Evolutionary conservation across 2,888 invertebrate species (phyloP).

Genomic region (Andrena haemorrhoa): DNA sequence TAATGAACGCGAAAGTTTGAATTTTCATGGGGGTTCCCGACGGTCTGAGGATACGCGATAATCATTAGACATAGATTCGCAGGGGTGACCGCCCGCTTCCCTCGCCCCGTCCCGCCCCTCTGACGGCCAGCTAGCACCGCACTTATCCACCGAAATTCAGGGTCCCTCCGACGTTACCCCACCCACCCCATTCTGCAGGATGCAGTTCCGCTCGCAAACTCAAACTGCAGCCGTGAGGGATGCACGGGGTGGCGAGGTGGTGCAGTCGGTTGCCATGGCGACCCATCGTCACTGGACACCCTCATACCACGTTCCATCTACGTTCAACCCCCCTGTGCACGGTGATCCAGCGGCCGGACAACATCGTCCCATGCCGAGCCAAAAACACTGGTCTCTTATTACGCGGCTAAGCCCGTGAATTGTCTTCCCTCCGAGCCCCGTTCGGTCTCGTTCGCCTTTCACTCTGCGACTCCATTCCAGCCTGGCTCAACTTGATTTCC

Average conservation of each 20-base stretch:
- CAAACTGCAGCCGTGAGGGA: conserved; percentile 82
- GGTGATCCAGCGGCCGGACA: conserved; percentile 83
- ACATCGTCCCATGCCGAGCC: conserved; percentile 80
- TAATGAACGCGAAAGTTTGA: conserved; percentile 64
- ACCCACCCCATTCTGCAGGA: conserved; percentile 67
- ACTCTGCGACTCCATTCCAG: conserved; percentile 39
- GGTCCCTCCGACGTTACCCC: conserved; percentile 70
- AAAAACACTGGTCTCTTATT: conserved; percentile 84
- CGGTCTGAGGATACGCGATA: conserved; percentile 71
- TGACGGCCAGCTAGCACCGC: conserved; percentile 63
- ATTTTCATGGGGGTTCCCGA: conserved; percentile 58
- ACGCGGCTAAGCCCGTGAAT: conserved; percentile 81
- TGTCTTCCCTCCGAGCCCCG: conserved; percentile 75
- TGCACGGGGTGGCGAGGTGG: conserved; percentile 80
- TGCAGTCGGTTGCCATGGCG: conserved; percentile 83
- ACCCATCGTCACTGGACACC: conserved; percentile 84
- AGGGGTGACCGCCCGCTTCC: conserved; percentile 77
- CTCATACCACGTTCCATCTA: conserved; percentile 73
- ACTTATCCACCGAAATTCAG: conserved; percentile 82
- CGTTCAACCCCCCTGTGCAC: conserved; percentile 74
- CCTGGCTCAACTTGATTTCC: conserved; percentile 46
- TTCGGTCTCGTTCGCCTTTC: conserved; percentile 50
- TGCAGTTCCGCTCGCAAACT: conserved; percentile 79
- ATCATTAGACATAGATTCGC: conserved; percentile 80
- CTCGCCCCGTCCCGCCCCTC: conserved; percentile 57